Percentiles rank a stretch among this genome's conserved stretches.
Conservation (phyloP, 2,888 invertebrate species). For the Synergus gifuensis region DNA sequence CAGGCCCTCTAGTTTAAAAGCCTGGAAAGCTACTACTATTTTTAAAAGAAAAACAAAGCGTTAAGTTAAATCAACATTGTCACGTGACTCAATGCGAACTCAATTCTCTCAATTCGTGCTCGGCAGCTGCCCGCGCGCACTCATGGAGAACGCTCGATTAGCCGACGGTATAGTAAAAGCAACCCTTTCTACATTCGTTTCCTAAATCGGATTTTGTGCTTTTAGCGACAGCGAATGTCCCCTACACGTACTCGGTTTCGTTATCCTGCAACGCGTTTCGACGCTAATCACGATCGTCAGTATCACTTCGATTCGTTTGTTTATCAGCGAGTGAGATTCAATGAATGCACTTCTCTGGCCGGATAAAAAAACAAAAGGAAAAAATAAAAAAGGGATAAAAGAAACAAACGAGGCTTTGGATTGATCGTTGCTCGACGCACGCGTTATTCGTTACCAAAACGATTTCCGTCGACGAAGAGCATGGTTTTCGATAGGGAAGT, state of each 20-base stretch:
- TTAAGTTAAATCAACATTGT: conserved; percentile 32
- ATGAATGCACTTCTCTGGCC: conserved; percentile 9
- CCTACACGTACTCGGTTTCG: conserved; percentile 4
- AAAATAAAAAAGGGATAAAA: background rate
- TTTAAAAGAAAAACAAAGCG: conserved; percentile 31
- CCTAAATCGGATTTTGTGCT: conserved; percentile 27
- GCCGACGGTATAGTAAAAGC: conserved; percentile 10
- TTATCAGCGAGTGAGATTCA: conserved; percentile 20
- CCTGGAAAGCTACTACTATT: background rate
- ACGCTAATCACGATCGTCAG: conserved; percentile 14
- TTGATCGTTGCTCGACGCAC: conserved; percentile 13
- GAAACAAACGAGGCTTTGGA: conserved; percentile 25
- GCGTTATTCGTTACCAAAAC: conserved; percentile 33
- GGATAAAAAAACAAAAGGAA: background rate
- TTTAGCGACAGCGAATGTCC: background rate
- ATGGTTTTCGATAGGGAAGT: conserved; percentile 26
- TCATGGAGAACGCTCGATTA: conserved; percentile 12
- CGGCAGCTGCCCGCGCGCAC: background rate
- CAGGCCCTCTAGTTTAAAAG: conserved; percentile 1
- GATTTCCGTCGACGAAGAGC: conserved; percentile 27
- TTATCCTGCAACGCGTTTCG: conserved; percentile 26
- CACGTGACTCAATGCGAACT: conserved; percentile 19
- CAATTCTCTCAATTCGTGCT: conserved; percentile 5
- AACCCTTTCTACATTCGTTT: background rate
- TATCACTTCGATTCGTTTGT: conserved; percentile 14